Evolutionary conservation across 2,888 invertebrate genomes (phyloP).

Genomic region (Arctia plantaginis): DNA sequence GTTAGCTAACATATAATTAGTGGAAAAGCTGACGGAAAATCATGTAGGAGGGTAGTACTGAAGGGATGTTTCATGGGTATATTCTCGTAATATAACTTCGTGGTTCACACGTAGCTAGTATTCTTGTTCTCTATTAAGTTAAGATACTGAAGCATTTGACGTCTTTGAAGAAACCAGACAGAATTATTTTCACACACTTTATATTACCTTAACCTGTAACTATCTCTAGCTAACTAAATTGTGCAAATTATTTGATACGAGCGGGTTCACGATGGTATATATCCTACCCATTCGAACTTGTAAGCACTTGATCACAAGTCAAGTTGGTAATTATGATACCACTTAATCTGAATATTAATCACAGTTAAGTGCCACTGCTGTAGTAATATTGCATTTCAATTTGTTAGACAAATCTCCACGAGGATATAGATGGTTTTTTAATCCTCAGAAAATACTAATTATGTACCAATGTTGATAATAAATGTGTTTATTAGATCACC

Average conservation of each 20-base stretch:
- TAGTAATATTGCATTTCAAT: not conserved
- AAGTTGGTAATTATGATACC: not conserved
- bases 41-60: not conserved
- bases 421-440: not conserved
- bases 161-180: no score
- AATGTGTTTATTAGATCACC: not conserved
- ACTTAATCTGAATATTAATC: not conserved
- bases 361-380: not conserved
- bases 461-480: no score
- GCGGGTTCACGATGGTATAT: not conserved
- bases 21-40: not conserved
- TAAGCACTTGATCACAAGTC: not conserved
- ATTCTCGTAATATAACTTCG: not conserved
- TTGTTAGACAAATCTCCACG: not conserved
- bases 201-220: not conserved
- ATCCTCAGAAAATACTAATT: no score
- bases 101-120: not conserved
- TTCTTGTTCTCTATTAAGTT: not conserved
- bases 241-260: not conserved
- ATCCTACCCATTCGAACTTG: not conserved
- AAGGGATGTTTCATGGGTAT: slow-evolving; percentile 2
- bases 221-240: not conserved
- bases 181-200: not conserved
- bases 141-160: not conserved
- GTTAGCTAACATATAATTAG: slow-evolving; percentile 14